A percentile compares a stretch with the other conserved stretches of the same genome.
Conservation (phyloP, 2,888 invertebrate species). For the Ectropis crepuscularia region DNA sequence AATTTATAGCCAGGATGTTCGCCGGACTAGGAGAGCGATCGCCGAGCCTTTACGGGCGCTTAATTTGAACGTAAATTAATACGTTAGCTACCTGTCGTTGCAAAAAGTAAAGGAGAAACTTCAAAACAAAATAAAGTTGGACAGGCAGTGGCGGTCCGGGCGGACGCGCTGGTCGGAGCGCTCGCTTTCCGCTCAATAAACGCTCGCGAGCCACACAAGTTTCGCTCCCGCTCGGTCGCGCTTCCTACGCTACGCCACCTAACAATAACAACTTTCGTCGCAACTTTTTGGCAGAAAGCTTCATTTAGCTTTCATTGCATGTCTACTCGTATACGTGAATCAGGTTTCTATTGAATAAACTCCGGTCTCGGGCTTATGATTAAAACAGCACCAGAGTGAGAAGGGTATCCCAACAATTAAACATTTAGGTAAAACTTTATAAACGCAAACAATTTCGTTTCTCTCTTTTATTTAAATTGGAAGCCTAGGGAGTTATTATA, state of each 20-base stretch:
- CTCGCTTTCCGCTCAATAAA: conserved; percentile 66
- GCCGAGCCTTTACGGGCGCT: conserved; percentile 20
- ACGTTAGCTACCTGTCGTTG: conserved; percentile 45
- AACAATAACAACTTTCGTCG: conserved; percentile 58
- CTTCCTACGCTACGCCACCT: conserved; percentile 42
- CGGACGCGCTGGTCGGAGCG: conserved; percentile 43
- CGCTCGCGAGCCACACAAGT: conserved; percentile 53
- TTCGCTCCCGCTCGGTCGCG: conserved; percentile 45
- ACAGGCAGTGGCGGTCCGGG: conserved; percentile 38
- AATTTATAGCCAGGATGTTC: conserved; percentile 41
- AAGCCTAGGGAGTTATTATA: conserved; percentile 12
- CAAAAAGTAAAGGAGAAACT: conserved; percentile 50
- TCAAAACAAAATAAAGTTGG: conserved; percentile 57
- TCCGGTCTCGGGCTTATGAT: conserved; percentile 7
- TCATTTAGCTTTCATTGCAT: conserved; percentile 46
- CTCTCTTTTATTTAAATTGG: conserved; percentile 8
- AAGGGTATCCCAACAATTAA: conserved; percentile 1
- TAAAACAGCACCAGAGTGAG: conserved; percentile 5
- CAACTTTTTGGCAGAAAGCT: conserved; percentile 60
- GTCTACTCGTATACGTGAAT: conserved; percentile 30
- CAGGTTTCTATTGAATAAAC: conserved; percentile 14
- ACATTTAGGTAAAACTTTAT: neutral
- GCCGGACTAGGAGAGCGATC: conserved; percentile 20
- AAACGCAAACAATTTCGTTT: neutral
- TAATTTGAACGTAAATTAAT: conserved; percentile 40